Conservation (phyloP, 2,113 vertebrate genomes). For the Apistogramma diplotaenia region DNA sequence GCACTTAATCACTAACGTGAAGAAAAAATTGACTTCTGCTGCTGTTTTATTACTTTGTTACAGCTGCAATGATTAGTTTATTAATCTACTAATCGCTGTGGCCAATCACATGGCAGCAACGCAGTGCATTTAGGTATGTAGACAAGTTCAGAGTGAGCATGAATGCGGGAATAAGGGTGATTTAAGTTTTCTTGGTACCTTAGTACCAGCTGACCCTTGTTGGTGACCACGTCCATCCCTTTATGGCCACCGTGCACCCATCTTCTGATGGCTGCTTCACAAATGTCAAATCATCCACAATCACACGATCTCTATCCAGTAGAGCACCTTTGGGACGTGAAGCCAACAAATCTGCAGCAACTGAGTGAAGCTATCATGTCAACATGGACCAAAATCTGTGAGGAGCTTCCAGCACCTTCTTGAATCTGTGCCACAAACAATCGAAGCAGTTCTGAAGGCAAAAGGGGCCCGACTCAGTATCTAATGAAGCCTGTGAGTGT, state of each 20-base stretch:
- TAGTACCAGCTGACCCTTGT: background rate
- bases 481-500: accelerated
- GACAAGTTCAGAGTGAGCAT: background rate
- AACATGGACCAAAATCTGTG: no score
- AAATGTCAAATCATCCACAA: background rate
- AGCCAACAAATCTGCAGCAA: no score
- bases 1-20: accelerated
- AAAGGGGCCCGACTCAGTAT: background rate
- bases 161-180: background rate
- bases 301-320: background rate
- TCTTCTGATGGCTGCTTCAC: no score
- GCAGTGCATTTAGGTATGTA: background rate
- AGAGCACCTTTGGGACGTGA: background rate
- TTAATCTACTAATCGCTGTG: no score
- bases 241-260: no score
- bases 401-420: background rate
- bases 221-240: no score
- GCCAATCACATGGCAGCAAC: background rate
- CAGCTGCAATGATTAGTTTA: no score
- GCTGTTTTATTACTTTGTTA: background rate
- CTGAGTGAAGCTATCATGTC: no score
- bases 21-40: accelerated
- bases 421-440: background rate
- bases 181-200: background rate
- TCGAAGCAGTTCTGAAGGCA: background rate